Conservation (phyloP, 1,140 invertebrate genomes). For the Zaprionus africanus region DNA sequence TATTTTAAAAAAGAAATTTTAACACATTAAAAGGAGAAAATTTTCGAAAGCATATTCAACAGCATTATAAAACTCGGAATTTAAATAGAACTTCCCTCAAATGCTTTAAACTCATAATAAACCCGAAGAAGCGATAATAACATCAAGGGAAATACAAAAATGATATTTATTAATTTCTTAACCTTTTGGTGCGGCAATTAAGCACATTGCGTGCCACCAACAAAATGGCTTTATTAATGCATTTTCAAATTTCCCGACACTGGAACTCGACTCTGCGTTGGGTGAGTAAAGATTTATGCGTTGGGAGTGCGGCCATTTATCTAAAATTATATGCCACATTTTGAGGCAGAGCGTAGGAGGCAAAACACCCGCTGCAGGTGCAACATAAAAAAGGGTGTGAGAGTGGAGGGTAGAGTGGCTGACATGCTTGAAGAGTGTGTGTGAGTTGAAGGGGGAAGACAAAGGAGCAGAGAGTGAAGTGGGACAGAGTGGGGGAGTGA, state of each 20-base stretch:
- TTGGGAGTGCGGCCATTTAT: slow-evolving; percentile 39
- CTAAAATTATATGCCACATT: slow-evolving; percentile 52
- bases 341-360: neutral
- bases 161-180: slow-evolving; percentile 42
- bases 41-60: neutral
- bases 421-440: slow-evolving; percentile 30
- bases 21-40: neutral
- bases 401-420: neutral
- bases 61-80: neutral
- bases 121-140: neutral
- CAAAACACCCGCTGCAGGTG: slow-evolving; percentile 36
- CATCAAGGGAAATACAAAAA: slow-evolving; percentile 25
- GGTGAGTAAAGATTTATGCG: slow-evolving; percentile 42
- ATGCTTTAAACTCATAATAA: neutral
- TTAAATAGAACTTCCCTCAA: neutral
- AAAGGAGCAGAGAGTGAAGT: neutral
- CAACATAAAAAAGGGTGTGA: slow-evolving; percentile 12
- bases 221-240: slow-evolving; percentile 52
- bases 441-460: slow-evolving; percentile 29
- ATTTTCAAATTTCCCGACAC: slow-evolving; percentile 42
- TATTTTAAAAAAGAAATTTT: no score
- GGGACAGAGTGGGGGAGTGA: neutral
- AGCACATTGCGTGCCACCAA: slow-evolving; percentile 12
- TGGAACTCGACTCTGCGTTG: neutral
- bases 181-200: slow-evolving; percentile 58